Evolutionary conservation across 2,888 invertebrate species (phyloP), one percentile per base, ranked within the genome.

Genomic region (Trileptium ribeirensis): DNA sequence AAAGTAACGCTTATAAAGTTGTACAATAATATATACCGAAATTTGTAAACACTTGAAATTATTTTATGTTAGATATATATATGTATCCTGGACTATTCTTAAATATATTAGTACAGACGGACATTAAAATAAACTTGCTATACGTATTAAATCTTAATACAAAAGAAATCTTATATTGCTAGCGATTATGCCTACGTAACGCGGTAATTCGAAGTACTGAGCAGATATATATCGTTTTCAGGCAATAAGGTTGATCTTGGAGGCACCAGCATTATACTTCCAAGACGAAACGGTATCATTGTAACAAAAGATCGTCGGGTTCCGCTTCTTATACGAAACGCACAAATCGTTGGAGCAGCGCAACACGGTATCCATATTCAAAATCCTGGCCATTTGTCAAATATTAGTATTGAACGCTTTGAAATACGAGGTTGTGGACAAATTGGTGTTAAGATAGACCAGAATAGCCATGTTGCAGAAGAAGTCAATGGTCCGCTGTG

Each of bases 241-340:
- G 81, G 78, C 75, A 15, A 3, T 8, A 31, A n/a, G 31, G 39
- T 80, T 24, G 67, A 81, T 51, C 34, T 81, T 33, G 81, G 78
- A n/a, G 33, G 33, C 24, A 79, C 78, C 34, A 39, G 34, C 15
- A 36, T 81, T 2, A 15, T 81, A 29, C 36, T 33, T 1, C 51
- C 81, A 3, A 39, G 67, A 24, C 75, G 36, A 19, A 3, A 8
- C 67, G 81, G 81, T 8, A 29, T 81, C 19, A 19, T 31, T 34
- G 38, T 81, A 19, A 40, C 34, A 1, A 36, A 78, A n/a, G 15
- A 19, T 1, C 15, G 29, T 15, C 24, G 8, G 8, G 1, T 15
- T 2, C 36, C 81, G 1, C 34, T 81, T 29, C 36, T 67, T 1
- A 19, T 81, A 19, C 40, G 64, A 36, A 64, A 79, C 64, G 33